These are phyloP conservation scores for Eriosoma lanigerum DNA, from an alignment of 1,140 invertebrate genomes.

Conservation along the genomic window DNA sequence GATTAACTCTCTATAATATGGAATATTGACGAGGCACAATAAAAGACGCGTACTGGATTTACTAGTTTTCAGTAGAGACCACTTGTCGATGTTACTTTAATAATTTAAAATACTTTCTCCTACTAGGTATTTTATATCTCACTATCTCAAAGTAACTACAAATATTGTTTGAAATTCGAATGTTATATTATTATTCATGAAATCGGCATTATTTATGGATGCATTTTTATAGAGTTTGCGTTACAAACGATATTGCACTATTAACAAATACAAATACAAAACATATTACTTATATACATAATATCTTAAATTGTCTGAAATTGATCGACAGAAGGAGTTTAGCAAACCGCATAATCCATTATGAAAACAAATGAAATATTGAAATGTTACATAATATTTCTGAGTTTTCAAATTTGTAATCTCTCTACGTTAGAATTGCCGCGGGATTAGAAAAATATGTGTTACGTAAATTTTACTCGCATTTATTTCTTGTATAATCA, in stretches of 20 bases:
- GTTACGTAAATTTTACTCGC: neutral
- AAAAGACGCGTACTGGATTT: slow-evolving; percentile 21
- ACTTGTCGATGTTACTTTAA: slow-evolving; percentile 13
- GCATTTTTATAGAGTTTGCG: too few species aligned
- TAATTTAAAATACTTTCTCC: slow-evolving; percentile 37
- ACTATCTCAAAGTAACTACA: neutral
- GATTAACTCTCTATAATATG: neutral
- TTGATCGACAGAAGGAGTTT: too few species aligned
- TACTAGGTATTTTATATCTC: neutral
- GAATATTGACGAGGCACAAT: neutral
- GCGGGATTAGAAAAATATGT: neutral
- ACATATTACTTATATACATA: too few species aligned
- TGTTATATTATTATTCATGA: too few species aligned
- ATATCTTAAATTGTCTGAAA: too few species aligned
- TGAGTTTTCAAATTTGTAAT: slow-evolving; percentile 5
- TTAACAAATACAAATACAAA: too few species aligned
- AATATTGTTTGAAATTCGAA: neutral
- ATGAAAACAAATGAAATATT: neutral
- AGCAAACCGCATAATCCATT: slow-evolving; percentile 1
- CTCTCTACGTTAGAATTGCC: neutral
- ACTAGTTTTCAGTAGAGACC: slow-evolving; percentile 21
- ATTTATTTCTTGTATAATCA: neutral
- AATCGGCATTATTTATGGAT: too few species aligned
- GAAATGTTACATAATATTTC: neutral
- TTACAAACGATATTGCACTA: too few species aligned